phyloP scores from a whole-genome alignment of 2,888 invertebrate species.

The Micoletzkya japonica region DNA sequence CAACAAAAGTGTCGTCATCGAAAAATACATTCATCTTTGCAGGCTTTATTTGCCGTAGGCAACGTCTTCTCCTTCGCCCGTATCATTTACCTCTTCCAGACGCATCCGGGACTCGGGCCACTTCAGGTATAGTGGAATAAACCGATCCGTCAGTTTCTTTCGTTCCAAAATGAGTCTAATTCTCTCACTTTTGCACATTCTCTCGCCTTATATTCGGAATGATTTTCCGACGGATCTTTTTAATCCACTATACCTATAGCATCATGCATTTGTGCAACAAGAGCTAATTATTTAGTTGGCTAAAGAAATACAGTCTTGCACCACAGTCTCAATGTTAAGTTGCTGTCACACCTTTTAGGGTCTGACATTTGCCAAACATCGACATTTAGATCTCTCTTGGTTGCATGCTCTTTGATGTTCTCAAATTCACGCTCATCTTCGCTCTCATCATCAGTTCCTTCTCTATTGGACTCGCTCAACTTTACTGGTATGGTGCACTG shows the following conservation, averaged over 20 bases:
- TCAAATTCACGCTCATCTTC: slow-evolving; percentile 69
- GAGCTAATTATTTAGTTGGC: not conserved
- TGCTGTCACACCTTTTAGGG: no score
- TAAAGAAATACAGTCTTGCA: no score
- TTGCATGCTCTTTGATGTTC: slow-evolving; percentile 71
- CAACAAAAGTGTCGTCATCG: not conserved
- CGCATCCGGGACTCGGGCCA: slow-evolving; percentile 70
- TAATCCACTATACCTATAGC: not conserved
- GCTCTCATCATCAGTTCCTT: slow-evolving; percentile 68
- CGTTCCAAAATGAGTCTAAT: no score
- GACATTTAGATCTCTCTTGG: slow-evolving; percentile 64
- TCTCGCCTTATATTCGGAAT: not conserved
- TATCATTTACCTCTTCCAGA: slow-evolving; percentile 70
- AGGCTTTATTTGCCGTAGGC: slow-evolving; percentile 68
- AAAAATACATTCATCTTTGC: not conserved
- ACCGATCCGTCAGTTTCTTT: no score
- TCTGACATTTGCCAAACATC: not conserved
- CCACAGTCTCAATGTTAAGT: no score
- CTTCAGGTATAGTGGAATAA: slow-evolving; percentile 66
- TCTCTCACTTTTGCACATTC: no score
- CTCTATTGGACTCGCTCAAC: slow-evolving; percentile 68
- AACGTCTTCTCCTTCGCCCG: slow-evolving; percentile 71
- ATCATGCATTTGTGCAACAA: not conserved
- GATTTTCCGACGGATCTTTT: not conserved
- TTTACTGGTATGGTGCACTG: slow-evolving; percentile 64